Evolutionary conservation across 1,140 invertebrate species (phyloP).

Genomic region (Papilio glaucus): DNA sequence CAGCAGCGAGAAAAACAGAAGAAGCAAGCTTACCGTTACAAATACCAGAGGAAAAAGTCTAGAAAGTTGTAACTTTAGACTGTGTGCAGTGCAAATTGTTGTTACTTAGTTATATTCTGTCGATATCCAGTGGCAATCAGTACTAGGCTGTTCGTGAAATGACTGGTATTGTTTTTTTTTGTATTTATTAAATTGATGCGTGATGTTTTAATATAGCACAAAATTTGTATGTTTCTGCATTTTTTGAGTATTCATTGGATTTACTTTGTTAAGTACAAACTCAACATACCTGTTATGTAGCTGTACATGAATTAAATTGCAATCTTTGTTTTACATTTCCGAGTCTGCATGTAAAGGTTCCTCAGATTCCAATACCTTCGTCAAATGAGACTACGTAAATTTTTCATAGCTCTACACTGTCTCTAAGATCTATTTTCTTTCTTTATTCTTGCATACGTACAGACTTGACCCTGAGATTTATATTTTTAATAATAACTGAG

Average conservation of each 20-base stretch:
- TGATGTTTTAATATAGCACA: background rate
- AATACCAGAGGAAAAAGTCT: slow-evolving; percentile 72
- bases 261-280: background rate
- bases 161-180: slow-evolving; percentile 20
- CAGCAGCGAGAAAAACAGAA: slow-evolving; percentile 59
- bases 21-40: slow-evolving; percentile 70
- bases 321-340: background rate
- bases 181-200: background rate
- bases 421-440: background rate
- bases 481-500: background rate
- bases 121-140: slow-evolving; percentile 30
- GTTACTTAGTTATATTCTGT: slow-evolving; percentile 45
- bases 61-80: slow-evolving; percentile 38
- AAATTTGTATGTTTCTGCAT: background rate
- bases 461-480: background rate
- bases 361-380: background rate
- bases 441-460: background rate
- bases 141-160: slow-evolving; percentile 19
- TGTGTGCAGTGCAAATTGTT: slow-evolving; percentile 33
- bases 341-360: no score
- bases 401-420: background rate
- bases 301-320: background rate
- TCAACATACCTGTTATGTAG: background rate
- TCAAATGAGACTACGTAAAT: background rate
- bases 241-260: background rate